Evolutionary conservation across 2,797 vertebrate genomes (phyloP), one percentile per base, ranked within the genome.

Genomic region (Syndactyla subalaris): DNA sequence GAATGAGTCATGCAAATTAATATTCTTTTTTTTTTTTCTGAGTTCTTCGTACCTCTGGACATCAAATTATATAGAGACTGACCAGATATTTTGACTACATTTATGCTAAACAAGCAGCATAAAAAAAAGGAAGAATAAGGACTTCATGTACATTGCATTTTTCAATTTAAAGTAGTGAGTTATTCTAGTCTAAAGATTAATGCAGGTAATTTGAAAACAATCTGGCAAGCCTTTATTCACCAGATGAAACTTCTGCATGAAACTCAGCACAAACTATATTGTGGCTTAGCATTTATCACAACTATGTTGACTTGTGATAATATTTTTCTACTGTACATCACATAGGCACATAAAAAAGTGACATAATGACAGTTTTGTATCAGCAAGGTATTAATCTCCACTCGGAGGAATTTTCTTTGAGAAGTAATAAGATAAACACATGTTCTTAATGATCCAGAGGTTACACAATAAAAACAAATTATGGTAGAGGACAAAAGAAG

Each of bases 1-100:
- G 54, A 95, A 91, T 68, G 30, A 93, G 46, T 82, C 74, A 76
- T 45, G n/a, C 41, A 92, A 92, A 85, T 75, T 71, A 71, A 77
- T 72, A 65, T 22, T 84, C 39, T 51, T 38, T 38, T 72, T 18
- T 18, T 89, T 88, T 88, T 88, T 93, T 49, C 62, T 81, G 39
- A 73, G 19, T 85, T 89, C 58, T 72, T 6, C 66, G 30, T 72
- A 84, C 84, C 51, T 78, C 81, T 85, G 85, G 34, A 57, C 52
- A 85, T 85, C 26, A 63, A 89, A 58, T 92, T 77, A 77, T 59
- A 68, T 46, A 71, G 7, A 91, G 34, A 16, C 38, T 81, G 59
- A 57, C 24, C 29, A 51, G 46, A 16, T 73, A 85, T 79, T 95
- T 83, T 80, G 38, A 41, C 63, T 75, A 55, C n/a, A 78, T 46